A percentile compares a stretch with the other conserved stretches of the same genome.
Evolutionary conservation across 2,113 vertebrate species (phyloP).

Genomic region (Mionectes macconnelli): DNA sequence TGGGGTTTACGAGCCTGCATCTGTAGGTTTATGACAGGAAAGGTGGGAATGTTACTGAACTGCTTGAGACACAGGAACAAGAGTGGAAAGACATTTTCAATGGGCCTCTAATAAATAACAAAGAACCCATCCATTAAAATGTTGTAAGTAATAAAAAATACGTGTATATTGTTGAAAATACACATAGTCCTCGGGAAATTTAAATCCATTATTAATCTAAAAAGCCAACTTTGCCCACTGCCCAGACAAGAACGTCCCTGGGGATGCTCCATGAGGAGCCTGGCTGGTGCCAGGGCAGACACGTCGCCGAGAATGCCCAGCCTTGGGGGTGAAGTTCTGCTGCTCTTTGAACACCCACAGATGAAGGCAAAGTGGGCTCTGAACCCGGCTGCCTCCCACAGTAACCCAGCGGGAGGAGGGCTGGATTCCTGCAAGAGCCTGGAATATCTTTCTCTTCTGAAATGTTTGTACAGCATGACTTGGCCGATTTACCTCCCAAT

Average conservation of each 20-base stretch:
- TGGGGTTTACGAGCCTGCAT: constrained; percentile 1
- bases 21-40: neutral
- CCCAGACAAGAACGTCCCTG: neutral
- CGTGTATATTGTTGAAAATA: neutral
- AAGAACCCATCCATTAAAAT: neutral
- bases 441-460: constrained; percentile 51
- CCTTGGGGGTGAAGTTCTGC: neutral
- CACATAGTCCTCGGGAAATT: rapidly evolving
- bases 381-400: neutral
- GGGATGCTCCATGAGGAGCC: neutral
- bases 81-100: neutral
- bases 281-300: rapidly evolving
- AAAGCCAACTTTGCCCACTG: neutral
- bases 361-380: neutral
- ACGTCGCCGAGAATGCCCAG: neutral
- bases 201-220: neutral
- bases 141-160: neutral
- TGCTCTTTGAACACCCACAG: neutral
- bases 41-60: constrained; percentile 31
- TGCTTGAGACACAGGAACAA: neutral
- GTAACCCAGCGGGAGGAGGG: neutral
- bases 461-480: constrained; percentile 59
- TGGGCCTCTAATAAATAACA: constrained; percentile 4
- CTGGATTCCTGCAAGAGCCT: constrained; percentile 46
- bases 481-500: constrained; percentile 61